A percentile compares a stretch with the other conserved stretches of the same genome.
These are phyloP conservation scores for Sorex araneus DNA, from an alignment of 2,113 vertebrate species.

Conservation along the genomic window DNA sequence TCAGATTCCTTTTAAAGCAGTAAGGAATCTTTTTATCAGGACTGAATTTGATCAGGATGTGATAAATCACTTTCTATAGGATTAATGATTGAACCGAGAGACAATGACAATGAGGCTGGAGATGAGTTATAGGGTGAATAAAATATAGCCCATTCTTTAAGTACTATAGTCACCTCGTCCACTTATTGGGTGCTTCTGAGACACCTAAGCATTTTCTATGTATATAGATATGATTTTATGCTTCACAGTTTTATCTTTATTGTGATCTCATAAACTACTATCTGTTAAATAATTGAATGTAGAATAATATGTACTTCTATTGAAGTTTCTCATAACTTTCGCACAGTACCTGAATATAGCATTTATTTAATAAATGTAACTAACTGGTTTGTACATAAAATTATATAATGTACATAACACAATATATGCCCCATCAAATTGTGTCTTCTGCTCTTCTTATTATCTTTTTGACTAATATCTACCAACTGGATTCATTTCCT, in stretches of 20 bases:
- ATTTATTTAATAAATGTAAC: background rate
- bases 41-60: background rate
- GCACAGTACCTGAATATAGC: background rate
- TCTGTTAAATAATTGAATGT: background rate
- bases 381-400: background rate
- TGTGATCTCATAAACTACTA: background rate
- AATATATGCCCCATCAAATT: background rate
- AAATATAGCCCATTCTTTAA: background rate
- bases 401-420: background rate
- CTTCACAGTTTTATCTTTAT: background rate
- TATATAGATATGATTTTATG: background rate
- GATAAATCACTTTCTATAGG: constrained; percentile 2
- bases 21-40: background rate
- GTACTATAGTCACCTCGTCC: background rate
- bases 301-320: background rate
- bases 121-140: background rate
- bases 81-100: background rate
- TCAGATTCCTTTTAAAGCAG: background rate
- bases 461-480: background rate
- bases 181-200: background rate
- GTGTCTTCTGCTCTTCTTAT: background rate
- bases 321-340: background rate
- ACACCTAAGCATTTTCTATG: background rate
- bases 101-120: background rate
- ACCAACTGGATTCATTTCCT: background rate